Evolutionary conservation across 2,888 invertebrate species (phyloP).

Genomic region (Euclidia mi): DNA sequence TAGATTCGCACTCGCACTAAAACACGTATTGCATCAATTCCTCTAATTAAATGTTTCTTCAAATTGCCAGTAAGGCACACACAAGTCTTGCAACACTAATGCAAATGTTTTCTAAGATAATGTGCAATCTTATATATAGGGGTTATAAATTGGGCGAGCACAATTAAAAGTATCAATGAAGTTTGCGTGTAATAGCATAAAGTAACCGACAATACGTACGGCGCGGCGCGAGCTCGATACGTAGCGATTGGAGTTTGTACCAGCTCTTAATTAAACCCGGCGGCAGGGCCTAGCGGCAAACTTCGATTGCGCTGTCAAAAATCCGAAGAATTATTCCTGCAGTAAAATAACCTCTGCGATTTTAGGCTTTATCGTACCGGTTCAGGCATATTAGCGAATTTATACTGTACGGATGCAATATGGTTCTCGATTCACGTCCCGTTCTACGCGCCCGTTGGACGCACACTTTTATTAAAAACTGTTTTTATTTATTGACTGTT

Average conservation of each 20-base stretch:
- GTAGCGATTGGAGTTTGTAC: constrained; percentile 75
- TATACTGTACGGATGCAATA: constrained; percentile 85
- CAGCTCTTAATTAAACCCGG: constrained; percentile 85
- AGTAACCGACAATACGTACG: constrained; percentile 62
- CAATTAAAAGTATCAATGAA: constrained; percentile 66
- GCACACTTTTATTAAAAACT: constrained; percentile 85
- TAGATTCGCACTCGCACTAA: too few species aligned
- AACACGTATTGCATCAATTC: too few species aligned
- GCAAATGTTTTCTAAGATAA: background rate
- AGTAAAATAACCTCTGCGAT: constrained; percentile 87
- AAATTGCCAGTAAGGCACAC: too few species aligned
- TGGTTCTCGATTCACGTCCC: constrained; percentile 72
- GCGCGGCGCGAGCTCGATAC: constrained; percentile 71
- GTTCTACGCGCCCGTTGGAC: constrained; percentile 67
- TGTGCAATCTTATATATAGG: constrained; percentile 13
- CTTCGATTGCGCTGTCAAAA: constrained; percentile 90
- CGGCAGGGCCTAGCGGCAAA: constrained; percentile 84
- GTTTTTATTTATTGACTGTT: constrained; percentile 85
- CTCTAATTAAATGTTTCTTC: too few species aligned
- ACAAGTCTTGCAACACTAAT: background rate
- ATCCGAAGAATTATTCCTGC: constrained; percentile 89
- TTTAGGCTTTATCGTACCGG: constrained; percentile 88
- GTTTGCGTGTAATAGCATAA: constrained; percentile 67
- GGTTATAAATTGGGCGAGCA: constrained; percentile 36
- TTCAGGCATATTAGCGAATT: constrained; percentile 89